Conservation (phyloP, 2,888 invertebrate genomes). For the Panopea generosa region DNA sequence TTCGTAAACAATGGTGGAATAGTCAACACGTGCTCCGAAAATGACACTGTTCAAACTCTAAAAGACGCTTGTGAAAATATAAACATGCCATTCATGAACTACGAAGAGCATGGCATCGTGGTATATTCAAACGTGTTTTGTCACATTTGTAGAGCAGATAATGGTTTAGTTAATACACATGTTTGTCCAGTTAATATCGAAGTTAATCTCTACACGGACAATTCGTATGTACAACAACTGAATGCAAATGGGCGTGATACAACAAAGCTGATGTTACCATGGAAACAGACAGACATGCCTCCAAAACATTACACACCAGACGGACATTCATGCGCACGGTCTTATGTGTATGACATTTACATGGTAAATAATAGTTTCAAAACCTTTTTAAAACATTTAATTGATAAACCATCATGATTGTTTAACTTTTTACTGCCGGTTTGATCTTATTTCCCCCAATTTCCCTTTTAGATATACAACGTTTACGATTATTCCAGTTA, state of each 20-base stretch:
- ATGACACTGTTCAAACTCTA: conserved; percentile 4
- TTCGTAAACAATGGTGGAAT: conserved; percentile 12
- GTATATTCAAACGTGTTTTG: conserved; percentile 52
- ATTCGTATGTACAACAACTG: conserved; percentile 31
- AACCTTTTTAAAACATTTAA: too few relatives aligned
- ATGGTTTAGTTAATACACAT: not conserved
- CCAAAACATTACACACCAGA: conserved; percentile 23
- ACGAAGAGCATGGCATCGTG: conserved; percentile 6
- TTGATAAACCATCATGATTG: too few relatives aligned
- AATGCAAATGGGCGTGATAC: conserved; percentile 16
- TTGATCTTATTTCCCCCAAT: too few relatives aligned
- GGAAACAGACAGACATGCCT: conserved; percentile 29
- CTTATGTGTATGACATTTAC: conserved; percentile 39
- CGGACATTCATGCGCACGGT: conserved; percentile 28
- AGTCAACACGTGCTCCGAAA: conserved; percentile 22
- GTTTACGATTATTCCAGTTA: too few relatives aligned
- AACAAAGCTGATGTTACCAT: conserved; percentile 19
- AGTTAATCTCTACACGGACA: conserved; percentile 2
- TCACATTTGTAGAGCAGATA: conserved; percentile 25
- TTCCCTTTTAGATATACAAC: too few relatives aligned
- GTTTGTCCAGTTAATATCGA: conserved; percentile 5
- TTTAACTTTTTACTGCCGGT: too few relatives aligned
- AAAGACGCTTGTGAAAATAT: conserved; percentile 26
- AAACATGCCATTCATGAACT: conserved; percentile 31
- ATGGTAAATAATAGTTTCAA: conserved; percentile 22